These are phyloP conservation scores for Pagetopsis macropterus DNA, from an alignment of 2,797 vertebrate species.

Conservation along the genomic window DNA sequence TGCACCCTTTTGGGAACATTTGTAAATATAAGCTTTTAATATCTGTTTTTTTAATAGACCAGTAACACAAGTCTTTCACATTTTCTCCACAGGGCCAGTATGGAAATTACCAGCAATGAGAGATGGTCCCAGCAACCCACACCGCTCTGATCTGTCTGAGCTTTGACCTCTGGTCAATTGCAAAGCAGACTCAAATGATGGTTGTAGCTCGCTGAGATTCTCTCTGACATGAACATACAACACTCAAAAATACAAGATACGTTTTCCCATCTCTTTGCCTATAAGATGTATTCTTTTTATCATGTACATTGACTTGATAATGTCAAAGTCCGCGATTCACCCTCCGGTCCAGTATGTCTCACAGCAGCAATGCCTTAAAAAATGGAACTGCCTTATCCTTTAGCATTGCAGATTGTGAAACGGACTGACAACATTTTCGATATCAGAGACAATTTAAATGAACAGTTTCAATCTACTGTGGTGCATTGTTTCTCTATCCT, in stretches of 20 bases:
- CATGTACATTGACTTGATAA: constrained; percentile 48
- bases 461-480: constrained; percentile 65
- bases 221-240: constrained; percentile 64
- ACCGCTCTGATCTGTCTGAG: constrained; percentile 78
- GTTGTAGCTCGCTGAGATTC: constrained; percentile 80
- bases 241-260: constrained; percentile 53
- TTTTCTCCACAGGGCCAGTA: constrained; percentile 91
- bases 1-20: constrained; percentile 51
- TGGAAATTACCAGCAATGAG: constrained; percentile 99
- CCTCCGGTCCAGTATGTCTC: constrained; percentile 73
- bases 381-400: constrained; percentile 82
- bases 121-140: constrained; percentile 80
- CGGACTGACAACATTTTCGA: constrained; percentile 61
- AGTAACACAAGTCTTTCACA: constrained; percentile 59
- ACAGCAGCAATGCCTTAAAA: constrained; percentile 85
- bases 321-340: constrained; percentile 53
- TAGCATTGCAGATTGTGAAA: constrained; percentile 82
- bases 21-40: constrained; percentile 44
- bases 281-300: constrained; percentile 57
- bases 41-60: constrained; percentile 34
- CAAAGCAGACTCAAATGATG: constrained; percentile 76
- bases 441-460: constrained; percentile 64
- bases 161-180: constrained; percentile 78
- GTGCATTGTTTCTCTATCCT: constrained; percentile 67
- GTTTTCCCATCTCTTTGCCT: constrained; percentile 41